phyloP scores from a whole-genome alignment of 2,888 invertebrate species.

The Apamea crenata region DNA sequence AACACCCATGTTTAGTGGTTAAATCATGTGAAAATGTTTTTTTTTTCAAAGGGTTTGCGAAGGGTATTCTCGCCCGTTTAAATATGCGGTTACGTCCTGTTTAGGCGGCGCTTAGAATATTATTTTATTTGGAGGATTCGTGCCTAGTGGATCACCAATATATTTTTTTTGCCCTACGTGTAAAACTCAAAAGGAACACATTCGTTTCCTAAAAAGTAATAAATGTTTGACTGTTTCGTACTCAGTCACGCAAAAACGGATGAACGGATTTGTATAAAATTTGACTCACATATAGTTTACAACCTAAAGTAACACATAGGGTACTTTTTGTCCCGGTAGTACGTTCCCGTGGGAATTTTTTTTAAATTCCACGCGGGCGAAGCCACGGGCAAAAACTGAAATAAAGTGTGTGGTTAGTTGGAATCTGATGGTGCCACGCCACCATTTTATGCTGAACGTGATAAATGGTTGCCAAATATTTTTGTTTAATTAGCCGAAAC shows the following conservation, averaged over 20 bases:
- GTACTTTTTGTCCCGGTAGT: background rate
- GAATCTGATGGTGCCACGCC: slow-evolving; percentile 2
- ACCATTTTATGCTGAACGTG: slow-evolving; percentile 29
- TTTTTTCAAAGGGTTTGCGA: background rate
- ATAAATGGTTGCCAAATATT: slow-evolving; percentile 45
- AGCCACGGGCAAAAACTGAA: background rate
- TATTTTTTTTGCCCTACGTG: background rate
- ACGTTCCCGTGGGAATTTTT: background rate
- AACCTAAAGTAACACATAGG: background rate
- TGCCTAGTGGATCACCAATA: background rate
- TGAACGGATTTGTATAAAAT: background rate
- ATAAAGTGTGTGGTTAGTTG: slow-evolving; percentile 15
- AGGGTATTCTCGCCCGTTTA: background rate
- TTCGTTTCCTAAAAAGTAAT: background rate
- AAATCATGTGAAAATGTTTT: slow-evolving; percentile 39
- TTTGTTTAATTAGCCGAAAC: slow-evolving; percentile 55
- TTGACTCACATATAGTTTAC: background rate
- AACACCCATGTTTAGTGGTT: slow-evolving; percentile 31
- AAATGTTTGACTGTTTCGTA: background rate
- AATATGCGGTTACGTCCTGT: background rate
- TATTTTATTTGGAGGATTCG: background rate
- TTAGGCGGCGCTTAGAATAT: background rate
- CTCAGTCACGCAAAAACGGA: background rate
- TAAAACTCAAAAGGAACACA: background rate
- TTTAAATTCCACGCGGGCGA: background rate